Evolutionary conservation across 2,113 vertebrate genomes (phyloP), one percentile per base, ranked within the genome.

Genomic region (Clarias macrocephalus): DNA sequence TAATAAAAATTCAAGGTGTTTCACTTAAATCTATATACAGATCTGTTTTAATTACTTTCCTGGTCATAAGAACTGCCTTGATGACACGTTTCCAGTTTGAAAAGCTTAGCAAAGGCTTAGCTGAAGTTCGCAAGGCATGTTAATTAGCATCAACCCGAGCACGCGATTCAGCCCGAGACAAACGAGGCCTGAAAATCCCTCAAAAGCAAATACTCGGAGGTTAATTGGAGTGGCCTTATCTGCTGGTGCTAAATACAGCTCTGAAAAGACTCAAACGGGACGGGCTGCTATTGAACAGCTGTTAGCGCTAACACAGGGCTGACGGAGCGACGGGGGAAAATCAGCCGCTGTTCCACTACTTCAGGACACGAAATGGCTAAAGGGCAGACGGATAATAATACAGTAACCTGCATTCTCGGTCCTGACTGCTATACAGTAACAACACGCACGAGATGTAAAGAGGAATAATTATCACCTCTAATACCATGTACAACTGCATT

Each of bases 401-500:
- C 37, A 75, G 79, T 30, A 83, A 68, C 25, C 79, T 9, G 25
- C 80, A 80, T 52, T 87, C 83, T 86, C 80, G 7, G 80, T 77
- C 59, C 82, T 33, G 81, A 88, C 63, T 76, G 68, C 80, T 16
- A 19, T 30, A 56, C 77, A 15, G 59, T 11, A 87, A 82, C 66
- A 85, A 82, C 66, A 37, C 48, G 75, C 54, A 65, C 15, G 81
- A 42, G 66, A 60, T 70, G 60, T 54, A 83, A 63, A 62, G n/a
- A 63, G 28, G n/a, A 80, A 83, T 90, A 92, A 91, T 91, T 85
- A 92, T 86, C 84, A 76, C 42, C 10, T 77, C 54, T 76, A 80
- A 19, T 62, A 33, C 76, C 42, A 62, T 2, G 86, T 28, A 57
- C 66, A 79, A 56, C 54, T 73, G 66, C 66, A 90, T 82, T 83